Percentiles rank a stretch among this genome's conserved stretches.
phyloP scores from a whole-genome alignment of 2,797 vertebrate genomes.

The Lepilemur septentrionalis region DNA sequence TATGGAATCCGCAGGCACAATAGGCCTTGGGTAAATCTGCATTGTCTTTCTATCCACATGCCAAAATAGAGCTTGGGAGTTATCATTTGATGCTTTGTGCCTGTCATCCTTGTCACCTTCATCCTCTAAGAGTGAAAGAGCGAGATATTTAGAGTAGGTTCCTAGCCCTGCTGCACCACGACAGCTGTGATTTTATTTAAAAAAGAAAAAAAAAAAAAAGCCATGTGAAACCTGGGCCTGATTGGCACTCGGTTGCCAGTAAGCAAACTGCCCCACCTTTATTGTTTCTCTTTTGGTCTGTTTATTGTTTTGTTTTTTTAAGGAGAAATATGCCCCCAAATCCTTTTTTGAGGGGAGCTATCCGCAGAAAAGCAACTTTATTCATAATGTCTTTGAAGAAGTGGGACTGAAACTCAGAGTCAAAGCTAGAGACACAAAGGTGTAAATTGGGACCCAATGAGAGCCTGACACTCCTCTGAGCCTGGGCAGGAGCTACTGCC shows the following conservation, averaged over 20 bases:
- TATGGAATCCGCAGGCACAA: not conserved
- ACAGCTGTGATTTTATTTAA: not conserved
- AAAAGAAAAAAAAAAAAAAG: not conserved
- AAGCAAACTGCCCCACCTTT: not conserved
- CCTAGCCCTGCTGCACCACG: not conserved
- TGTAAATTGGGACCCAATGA: not conserved
- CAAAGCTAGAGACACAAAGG: not conserved
- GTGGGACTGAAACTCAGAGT: not conserved
- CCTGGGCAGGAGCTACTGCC: not conserved
- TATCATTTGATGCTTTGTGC: not conserved
- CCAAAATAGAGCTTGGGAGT: not conserved
- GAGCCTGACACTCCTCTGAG: not conserved
- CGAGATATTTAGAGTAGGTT: not conserved
- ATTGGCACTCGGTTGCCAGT: not conserved
- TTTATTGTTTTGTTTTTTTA: not conserved
- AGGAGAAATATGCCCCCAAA: not conserved
- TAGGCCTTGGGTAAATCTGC: not conserved
- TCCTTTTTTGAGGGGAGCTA: not conserved
- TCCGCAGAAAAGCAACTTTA: not conserved
- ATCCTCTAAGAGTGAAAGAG: not conserved
- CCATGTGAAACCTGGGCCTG: not conserved
- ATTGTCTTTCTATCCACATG: not conserved
- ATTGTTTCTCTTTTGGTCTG: not conserved
- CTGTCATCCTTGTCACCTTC: not conserved
- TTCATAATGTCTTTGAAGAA: not conserved